These are phyloP conservation scores for Arge pagana DNA, from an alignment of 2,888 invertebrate species.

Conservation along the genomic window DNA sequence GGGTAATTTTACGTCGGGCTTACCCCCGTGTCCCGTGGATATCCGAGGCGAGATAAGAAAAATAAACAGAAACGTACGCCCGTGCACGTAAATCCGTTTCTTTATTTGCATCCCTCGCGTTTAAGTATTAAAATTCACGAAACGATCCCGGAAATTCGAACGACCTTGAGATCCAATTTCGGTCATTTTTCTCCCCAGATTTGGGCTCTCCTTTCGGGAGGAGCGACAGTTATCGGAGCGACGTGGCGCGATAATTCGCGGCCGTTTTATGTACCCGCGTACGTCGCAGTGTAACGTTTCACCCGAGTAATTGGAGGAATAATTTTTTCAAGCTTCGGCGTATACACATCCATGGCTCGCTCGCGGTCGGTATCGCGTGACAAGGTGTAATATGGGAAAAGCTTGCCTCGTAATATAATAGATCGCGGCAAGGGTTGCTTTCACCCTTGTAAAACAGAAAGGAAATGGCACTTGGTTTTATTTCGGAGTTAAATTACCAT, in stretches of 20 bases:
- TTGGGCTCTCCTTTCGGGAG: background rate
- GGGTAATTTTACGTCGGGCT: no score
- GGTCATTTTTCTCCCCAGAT: background rate
- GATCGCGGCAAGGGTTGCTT: constrained; percentile 42
- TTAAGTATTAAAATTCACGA: background rate
- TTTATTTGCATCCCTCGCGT: background rate
- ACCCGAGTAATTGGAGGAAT: no score
- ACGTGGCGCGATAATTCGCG: no score
- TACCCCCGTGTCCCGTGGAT: no score
- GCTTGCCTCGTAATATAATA: constrained; percentile 48
- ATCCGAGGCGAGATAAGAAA: no score
- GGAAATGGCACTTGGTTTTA: constrained; percentile 42
- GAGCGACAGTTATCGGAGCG: background rate
- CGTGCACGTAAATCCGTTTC: no score
- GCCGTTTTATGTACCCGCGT: no score
- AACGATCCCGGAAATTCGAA: background rate
- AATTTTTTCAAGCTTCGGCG: constrained; percentile 33
- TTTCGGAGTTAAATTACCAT: constrained; percentile 43
- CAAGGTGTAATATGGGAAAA: constrained; percentile 43
- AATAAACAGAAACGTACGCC: no score
- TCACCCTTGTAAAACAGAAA: constrained; percentile 38
- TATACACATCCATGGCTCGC: constrained; percentile 25
- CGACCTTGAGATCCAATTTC: no score
- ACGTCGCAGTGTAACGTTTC: no score
- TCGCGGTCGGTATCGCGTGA: constrained; percentile 48